Conservation (phyloP, 37 sponge, comb jelly and placozoan genomes). For the Beroe forskalii region DNA sequence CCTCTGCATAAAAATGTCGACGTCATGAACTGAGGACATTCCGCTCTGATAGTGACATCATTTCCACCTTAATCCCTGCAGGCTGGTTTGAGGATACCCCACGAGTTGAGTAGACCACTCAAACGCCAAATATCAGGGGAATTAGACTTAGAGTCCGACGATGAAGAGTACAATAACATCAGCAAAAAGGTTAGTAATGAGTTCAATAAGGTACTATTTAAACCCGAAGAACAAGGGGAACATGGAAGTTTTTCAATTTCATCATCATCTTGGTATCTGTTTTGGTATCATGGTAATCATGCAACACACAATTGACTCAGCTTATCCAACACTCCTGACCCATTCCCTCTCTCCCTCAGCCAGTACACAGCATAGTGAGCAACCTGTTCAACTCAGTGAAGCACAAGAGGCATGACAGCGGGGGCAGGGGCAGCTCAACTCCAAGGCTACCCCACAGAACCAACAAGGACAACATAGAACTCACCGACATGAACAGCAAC, state of each 20-base stretch:
- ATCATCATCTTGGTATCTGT: no score
- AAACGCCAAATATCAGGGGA: constrained; percentile 54
- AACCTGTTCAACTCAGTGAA: constrained; percentile 62
- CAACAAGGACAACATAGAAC: background rate
- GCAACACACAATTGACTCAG: no score
- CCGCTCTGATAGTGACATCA: no score
- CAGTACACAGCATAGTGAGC: constrained; percentile 49
- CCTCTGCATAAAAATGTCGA: no score
- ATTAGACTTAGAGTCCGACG: constrained; percentile 48
- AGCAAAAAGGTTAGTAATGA: constrained; percentile 47
- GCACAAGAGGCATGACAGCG: background rate
- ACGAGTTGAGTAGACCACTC: constrained; percentile 31
- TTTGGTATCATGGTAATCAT: no score
- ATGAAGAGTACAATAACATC: constrained; percentile 52
- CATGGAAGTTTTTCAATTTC: no score
- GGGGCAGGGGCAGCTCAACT: background rate
- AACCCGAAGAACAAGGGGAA: no score
- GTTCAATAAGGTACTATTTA: no score
- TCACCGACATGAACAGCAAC: constrained; percentile 11
- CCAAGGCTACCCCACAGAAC: constrained; percentile 25
- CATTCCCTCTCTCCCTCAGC: constrained; percentile 7
- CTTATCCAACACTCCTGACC: no score
- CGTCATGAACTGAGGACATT: no score
- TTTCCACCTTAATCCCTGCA: no score
- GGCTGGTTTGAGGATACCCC: constrained; percentile 52